phyloP scores from a whole-genome alignment of 2,888 invertebrate species.

The Agrenia bidenticulata region DNA sequence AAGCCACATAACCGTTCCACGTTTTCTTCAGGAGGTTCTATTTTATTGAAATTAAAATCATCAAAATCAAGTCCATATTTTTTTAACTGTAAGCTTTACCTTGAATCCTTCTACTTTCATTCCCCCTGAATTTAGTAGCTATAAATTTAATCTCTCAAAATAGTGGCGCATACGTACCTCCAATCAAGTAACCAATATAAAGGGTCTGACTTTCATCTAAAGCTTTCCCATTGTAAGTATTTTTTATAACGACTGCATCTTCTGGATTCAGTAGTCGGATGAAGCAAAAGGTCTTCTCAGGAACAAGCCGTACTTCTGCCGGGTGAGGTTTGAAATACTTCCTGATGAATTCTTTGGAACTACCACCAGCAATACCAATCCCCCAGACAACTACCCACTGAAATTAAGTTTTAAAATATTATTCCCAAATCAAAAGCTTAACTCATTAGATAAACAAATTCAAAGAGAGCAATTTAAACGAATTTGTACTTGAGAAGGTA shows the following conservation, averaged over 20 bases:
- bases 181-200: conserved; percentile 67
- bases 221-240: conserved; percentile 59
- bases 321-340: conserved; percentile 60
- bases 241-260: conserved; percentile 63
- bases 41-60: too few relatives aligned
- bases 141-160: not conserved
- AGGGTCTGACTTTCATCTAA: conserved; percentile 63
- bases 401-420: conserved; percentile 54
- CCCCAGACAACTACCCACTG: conserved; percentile 79
- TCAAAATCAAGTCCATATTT: conserved; percentile 23
- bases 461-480: not conserved
- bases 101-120: not conserved
- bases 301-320: conserved; percentile 68
- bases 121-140: too few relatives aligned
- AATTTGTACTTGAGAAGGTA: conserved; percentile 3
- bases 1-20: conserved; percentile 39
- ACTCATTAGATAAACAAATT: not conserved
- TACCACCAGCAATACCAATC: conserved; percentile 79
- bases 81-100: not conserved
- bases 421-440: not conserved
- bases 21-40: conserved; percentile 56
- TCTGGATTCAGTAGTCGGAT: conserved; percentile 62
- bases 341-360: conserved; percentile 67
- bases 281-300: conserved; percentile 80
- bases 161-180: conserved; percentile 57